These are phyloP conservation scores for Calameuta filiformis DNA, from an alignment of 2,888 invertebrate genomes.

Conservation along the genomic window DNA sequence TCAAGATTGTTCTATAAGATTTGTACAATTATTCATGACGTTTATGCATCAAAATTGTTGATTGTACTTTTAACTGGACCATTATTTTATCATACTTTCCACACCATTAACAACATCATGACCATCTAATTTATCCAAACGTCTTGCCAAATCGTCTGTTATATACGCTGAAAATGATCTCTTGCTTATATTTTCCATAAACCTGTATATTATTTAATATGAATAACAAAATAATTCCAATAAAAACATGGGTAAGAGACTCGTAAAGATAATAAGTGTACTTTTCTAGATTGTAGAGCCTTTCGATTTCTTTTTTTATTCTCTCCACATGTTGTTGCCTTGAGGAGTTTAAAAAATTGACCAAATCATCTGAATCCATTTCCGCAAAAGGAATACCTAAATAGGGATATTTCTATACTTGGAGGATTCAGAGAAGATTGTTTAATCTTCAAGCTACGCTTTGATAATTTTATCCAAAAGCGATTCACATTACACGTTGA, in stretches of 20 bases:
- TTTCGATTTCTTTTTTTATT: slow-evolving; percentile 32
- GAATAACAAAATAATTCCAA: not conserved
- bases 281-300: slow-evolving; percentile 31
- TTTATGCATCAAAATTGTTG: not conserved
- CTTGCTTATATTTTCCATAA: slow-evolving; percentile 31
- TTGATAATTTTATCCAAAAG: not conserved
- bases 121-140: slow-evolving; percentile 26
- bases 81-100: not conserved
- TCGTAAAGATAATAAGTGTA: slow-evolving; percentile 9
- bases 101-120: slow-evolving; percentile 8
- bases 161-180: slow-evolving; percentile 25
- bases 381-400: slow-evolving; percentile 14
- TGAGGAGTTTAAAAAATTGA: slow-evolving; percentile 27
- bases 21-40: not conserved
- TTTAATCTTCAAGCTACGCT: not conserved
- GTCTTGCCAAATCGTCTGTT: slow-evolving; percentile 27
- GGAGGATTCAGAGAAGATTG: not conserved
- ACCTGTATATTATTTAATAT: slow-evolving; percentile 18
- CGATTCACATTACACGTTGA: not conserved
- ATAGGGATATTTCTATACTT: not conserved
- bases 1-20: not conserved
- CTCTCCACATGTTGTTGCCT: slow-evolving; percentile 28
- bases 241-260: not conserved
- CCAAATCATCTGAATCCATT: slow-evolving; percentile 22
- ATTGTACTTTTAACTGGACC: not conserved